A percentile compares a stretch with the other conserved stretches of the same genome.
Evolutionary conservation across 1,140 invertebrate species (phyloP).

Genomic region (Trachymyrmex cornetzi): DNA sequence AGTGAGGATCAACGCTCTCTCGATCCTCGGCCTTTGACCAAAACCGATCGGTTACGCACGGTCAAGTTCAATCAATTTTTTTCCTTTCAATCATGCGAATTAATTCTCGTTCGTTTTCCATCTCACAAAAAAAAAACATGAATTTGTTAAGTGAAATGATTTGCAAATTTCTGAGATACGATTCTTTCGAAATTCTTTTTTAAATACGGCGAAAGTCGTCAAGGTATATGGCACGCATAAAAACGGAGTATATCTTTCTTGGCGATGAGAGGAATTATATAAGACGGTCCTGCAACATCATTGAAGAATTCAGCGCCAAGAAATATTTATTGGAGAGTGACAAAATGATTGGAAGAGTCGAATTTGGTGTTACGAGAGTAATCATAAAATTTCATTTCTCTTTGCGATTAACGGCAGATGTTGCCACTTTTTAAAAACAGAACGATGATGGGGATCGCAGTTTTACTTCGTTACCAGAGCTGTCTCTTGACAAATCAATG

Average conservation of each 20-base stretch:
- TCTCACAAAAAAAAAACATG: not conserved
- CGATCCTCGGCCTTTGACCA: slow-evolving; percentile 13
- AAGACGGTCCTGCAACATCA: slow-evolving; percentile 13
- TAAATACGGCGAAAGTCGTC: slow-evolving; percentile 27
- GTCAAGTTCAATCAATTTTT: slow-evolving; percentile 68
- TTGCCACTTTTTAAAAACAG: not conserved
- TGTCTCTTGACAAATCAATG: not conserved
- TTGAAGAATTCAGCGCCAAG: not conserved
- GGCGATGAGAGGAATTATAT: slow-evolving; percentile 15
- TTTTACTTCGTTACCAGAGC: not conserved
- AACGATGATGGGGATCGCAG: not conserved
- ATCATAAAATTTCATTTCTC: slow-evolving; percentile 28
- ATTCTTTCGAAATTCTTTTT: not conserved
- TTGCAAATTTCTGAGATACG: not conserved
- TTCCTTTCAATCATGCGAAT: not conserved
- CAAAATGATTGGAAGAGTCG: slow-evolving; percentile 8
- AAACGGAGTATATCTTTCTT: not conserved
- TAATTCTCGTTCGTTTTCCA: not conserved
- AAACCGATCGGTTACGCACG: not conserved
- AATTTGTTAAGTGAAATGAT: not conserved
- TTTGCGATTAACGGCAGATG: not conserved
- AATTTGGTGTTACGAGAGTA: slow-evolving; percentile 16
- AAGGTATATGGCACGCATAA: not conserved
- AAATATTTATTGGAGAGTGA: not conserved
- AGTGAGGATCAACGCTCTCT: slow-evolving; percentile 51